Evolutionary conservation across 2,888 invertebrate genomes (phyloP).

Genomic region (Lapara coniferarum): DNA sequence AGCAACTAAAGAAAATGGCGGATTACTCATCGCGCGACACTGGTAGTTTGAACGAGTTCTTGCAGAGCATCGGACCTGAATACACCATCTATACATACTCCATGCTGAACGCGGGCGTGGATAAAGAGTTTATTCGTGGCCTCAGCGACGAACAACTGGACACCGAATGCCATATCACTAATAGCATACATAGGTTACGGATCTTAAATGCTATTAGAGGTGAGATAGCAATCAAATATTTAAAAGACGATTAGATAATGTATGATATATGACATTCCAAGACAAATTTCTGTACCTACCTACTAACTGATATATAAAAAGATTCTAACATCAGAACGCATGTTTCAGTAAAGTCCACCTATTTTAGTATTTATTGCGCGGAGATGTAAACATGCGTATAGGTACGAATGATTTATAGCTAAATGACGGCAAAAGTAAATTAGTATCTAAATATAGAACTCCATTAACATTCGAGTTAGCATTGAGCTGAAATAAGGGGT

Average conservation of each 20-base stretch:
- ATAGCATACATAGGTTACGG: slow-evolving; percentile 96
- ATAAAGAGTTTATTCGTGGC: slow-evolving; percentile 92
- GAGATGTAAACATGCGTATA: slow-evolving; percentile 26
- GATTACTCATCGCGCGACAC: slow-evolving; percentile 97
- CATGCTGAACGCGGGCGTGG: slow-evolving; percentile 97
- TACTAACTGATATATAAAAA: slow-evolving; percentile 32
- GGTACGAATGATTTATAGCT: slow-evolving; percentile 27
- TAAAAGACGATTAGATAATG: slow-evolving; percentile 13
- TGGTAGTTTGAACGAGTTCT: slow-evolving; percentile 93
- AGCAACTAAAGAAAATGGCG: slow-evolving; percentile 96
- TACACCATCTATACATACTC: slow-evolving; percentile 98
- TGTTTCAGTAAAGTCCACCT: slow-evolving; percentile 26
- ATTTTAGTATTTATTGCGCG: slow-evolving; percentile 15
- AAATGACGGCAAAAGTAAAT: slow-evolving; percentile 15
- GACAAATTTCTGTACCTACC: slow-evolving; percentile 20
- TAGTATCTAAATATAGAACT: slow-evolving; percentile 13
- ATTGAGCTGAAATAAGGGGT: not conserved
- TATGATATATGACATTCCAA: not conserved
- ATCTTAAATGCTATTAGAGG: slow-evolving; percentile 94
- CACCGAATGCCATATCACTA: slow-evolving; percentile 94
- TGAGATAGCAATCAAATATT: slow-evolving; percentile 47
- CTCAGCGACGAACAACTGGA: slow-evolving; percentile 96
- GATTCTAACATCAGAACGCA: slow-evolving; percentile 33
- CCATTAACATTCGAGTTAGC: not conserved
- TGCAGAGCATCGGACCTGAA: slow-evolving; percentile 92